Conservation (phyloP, 2,888 invertebrate species). For the Bombyx huttoni region DNA sequence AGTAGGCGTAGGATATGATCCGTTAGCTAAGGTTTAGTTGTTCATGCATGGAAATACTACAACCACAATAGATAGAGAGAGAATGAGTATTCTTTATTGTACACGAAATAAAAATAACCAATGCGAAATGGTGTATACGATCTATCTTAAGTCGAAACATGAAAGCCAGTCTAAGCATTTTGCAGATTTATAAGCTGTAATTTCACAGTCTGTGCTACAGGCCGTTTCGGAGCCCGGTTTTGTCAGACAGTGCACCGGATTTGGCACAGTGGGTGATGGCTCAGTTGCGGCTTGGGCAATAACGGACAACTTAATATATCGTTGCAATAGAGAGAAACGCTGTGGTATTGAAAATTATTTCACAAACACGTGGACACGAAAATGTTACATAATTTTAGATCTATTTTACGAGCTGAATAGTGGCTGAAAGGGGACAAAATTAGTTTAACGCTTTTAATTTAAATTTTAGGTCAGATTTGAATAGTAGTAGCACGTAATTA, state of each 20-base stretch:
- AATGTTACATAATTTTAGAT: not conserved
- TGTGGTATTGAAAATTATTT: not conserved
- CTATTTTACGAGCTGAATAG: not conserved
- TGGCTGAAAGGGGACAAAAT: too few relatives aligned
- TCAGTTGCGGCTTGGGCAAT: conserved; percentile 19
- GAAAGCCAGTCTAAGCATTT: not conserved
- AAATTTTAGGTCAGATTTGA: too few relatives aligned
- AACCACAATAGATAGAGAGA: too few relatives aligned
- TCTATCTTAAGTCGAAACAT: not conserved
- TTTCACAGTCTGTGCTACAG: conserved; percentile 14
- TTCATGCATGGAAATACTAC: too few relatives aligned
- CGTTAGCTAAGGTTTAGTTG: too few relatives aligned
- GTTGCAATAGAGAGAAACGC: conserved; percentile 8
- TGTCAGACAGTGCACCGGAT: conserved; percentile 32
- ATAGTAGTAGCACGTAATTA: too few relatives aligned
- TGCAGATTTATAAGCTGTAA: not conserved
- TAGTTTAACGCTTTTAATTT: too few relatives aligned
- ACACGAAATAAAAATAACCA: too few relatives aligned
- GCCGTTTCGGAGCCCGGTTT: conserved; percentile 25
- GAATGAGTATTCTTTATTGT: too few relatives aligned
- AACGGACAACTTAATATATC: conserved; percentile 11
- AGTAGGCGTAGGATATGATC: too few relatives aligned
- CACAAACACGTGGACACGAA: not conserved
- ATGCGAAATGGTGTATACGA: too few relatives aligned
- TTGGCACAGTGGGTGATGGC: conserved; percentile 30